phyloP scores from a whole-genome alignment of 1,140 invertebrate genomes.

The Aphaenogaster floridana region DNA sequence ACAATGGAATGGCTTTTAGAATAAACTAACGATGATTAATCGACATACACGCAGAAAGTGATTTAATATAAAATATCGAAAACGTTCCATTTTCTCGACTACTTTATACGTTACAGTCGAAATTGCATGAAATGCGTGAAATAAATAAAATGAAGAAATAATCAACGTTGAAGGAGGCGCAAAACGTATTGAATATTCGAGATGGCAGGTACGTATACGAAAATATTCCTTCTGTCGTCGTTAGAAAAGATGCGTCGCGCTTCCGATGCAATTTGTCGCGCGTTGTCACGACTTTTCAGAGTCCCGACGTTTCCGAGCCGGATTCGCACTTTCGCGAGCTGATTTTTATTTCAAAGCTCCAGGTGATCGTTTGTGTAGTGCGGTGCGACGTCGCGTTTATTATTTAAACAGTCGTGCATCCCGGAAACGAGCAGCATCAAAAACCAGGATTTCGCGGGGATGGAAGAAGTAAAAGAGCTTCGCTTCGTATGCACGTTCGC shows the following conservation, averaged over 20 bases:
- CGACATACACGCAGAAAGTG: background rate
- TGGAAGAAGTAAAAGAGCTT: constrained; percentile 6
- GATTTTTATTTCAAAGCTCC: constrained; percentile 62
- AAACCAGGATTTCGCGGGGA: constrained; percentile 45
- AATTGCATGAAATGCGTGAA: background rate
- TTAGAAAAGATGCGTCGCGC: constrained; percentile 27
- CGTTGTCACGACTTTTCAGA: constrained; percentile 52
- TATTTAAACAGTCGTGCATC: constrained; percentile 54
- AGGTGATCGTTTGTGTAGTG: constrained; percentile 48
- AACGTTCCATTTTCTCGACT: background rate
- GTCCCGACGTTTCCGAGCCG: background rate
- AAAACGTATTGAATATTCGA: constrained; percentile 36
- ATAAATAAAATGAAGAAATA: constrained; percentile 24
- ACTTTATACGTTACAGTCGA: background rate
- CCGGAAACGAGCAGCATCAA: constrained; percentile 47
- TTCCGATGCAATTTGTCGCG: constrained; percentile 57
- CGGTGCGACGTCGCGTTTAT: constrained; percentile 49
- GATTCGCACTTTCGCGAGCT: constrained; percentile 45
- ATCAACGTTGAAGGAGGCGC: background rate
- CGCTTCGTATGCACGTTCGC: background rate
- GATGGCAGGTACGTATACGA: background rate
- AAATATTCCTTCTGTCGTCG: constrained; percentile 42
- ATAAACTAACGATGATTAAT: constrained; percentile 11
- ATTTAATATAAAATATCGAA: background rate
- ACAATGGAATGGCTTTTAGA: background rate